Base-by-base conservation (phyloP, 23 tunicate species). In the Halocynthia roretzi region DNA sequence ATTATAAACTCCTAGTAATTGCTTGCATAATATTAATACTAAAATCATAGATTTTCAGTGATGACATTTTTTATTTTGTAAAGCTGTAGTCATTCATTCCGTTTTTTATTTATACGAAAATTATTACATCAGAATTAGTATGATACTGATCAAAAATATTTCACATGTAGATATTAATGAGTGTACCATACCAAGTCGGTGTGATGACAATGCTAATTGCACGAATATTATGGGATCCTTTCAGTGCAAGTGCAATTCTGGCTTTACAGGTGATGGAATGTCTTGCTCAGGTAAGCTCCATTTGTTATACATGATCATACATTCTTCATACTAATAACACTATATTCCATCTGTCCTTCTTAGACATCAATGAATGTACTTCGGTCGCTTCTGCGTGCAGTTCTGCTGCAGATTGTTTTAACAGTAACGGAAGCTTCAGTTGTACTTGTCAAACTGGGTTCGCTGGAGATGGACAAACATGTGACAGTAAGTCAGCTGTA, bases 301-400 rank as follows among this genome's bases (percentile, higher is more conserved):
- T 52, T 5, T 54, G 72, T 22, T 14, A 58, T 58, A n/a, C 4
- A 58, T 4, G 4, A 31, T 31, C 44, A 31, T 31, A 31, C 44
- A n/a, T 31, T 31, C 2, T 0, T 31, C 4, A 31, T 31, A 31
- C 4, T 31, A 1, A 31, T 31, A 0, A 4, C 44, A 31, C 44
- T 31, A 31, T 31, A 31, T 31, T 31, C 44, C 21, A 0, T 18
- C 5, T 68, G 14, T 15, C 19, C 17, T 18, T 12, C 72, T 18
- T 11, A 58, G 58, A 80, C 56, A 62, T 81, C 62, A 61, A 85
- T 50, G 90, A 85, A 61, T 85, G 90, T 54, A 63, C 11, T 0
- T 50, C 18, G 50, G 56, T 6, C 62, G 63, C 53, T 23, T 19
- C 50, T 53, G 10, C 17, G 0, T 81, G 85, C 22, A 49, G 17